These are phyloP conservation scores for Ryuthela nishihirai DNA, from an alignment of 2,888 invertebrate genomes.

Conservation along the genomic window DNA sequence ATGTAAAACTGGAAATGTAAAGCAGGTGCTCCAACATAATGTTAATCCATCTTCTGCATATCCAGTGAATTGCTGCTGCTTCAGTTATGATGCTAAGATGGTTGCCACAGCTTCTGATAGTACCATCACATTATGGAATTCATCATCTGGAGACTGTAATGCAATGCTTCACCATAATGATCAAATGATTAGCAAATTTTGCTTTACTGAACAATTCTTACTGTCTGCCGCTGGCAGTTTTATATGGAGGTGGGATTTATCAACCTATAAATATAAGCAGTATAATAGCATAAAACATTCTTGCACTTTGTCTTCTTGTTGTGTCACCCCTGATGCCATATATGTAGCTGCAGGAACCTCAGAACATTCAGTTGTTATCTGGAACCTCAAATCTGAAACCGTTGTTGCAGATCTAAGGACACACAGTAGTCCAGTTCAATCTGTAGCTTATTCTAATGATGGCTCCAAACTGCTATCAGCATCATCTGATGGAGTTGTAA, in stretches of 20 bases:
- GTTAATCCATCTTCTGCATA: neutral
- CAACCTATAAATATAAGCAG: neutral
- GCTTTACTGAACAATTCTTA: slow-evolving; percentile 13
- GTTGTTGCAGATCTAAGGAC: slow-evolving; percentile 27
- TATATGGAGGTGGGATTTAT: slow-evolving; percentile 16
- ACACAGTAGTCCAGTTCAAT: slow-evolving; percentile 13
- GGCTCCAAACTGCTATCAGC: slow-evolving; percentile 60
- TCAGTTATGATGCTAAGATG: slow-evolving; percentile 2
- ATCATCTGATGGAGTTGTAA: slow-evolving; percentile 58
- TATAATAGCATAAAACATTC: no score
- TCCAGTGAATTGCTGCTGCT: slow-evolving; percentile 8
- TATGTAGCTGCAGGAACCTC: slow-evolving; percentile 38
- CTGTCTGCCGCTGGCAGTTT: slow-evolving; percentile 16
- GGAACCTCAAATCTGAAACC: slow-evolving; percentile 9
- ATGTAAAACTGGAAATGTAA: neutral
- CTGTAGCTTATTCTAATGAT: slow-evolving; percentile 43
- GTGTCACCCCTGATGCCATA: slow-evolving; percentile 10
- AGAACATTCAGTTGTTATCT: slow-evolving; percentile 25
- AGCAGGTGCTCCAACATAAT: neutral
- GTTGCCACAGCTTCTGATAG: slow-evolving; percentile 9
- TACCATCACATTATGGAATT: slow-evolving; percentile 11
- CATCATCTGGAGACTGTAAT: neutral
- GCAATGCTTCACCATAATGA: neutral
- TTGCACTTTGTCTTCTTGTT: no score
- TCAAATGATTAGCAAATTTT: slow-evolving; percentile 2